Conservation (phyloP, 2,113 vertebrate genomes). For the Melospiza melodia region DNA sequence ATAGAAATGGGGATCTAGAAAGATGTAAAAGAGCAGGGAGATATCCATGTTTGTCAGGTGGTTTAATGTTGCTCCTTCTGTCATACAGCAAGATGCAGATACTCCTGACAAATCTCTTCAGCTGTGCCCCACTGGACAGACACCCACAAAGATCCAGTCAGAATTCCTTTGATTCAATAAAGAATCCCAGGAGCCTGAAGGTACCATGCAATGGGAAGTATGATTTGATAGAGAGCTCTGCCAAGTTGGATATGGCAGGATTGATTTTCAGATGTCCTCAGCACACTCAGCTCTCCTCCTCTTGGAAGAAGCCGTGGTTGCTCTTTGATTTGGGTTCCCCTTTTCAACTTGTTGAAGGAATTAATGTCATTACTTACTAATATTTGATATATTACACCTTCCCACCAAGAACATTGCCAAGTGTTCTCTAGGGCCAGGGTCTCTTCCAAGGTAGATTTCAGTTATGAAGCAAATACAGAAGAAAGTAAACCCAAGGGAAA, state of each 20-base stretch:
- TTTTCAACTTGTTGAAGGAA: background rate
- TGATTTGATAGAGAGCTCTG: background rate
- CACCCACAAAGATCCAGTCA: background rate
- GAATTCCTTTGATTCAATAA: background rate
- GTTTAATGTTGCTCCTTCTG: background rate
- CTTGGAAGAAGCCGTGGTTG: background rate
- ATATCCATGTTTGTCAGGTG: background rate
- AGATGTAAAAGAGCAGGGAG: background rate
- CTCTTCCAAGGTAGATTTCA: background rate
- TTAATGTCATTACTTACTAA: background rate
- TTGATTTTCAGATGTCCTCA: background rate
- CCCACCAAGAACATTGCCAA: background rate
- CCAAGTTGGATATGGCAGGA: background rate
- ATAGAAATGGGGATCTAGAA: background rate
- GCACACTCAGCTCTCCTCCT: background rate
- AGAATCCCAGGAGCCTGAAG: background rate
- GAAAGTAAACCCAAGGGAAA: background rate
- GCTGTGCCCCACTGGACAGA: background rate
- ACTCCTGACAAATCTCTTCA: background rate
- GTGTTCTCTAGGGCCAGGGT: background rate
- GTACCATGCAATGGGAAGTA: rapidly evolving
- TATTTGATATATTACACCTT: background rate
- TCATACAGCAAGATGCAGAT: background rate
- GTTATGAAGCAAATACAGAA: background rate
- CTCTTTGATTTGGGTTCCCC: background rate